Conservation (phyloP, 1,140 invertebrate genomes). For the Zaprionus gabonicus region DNA sequence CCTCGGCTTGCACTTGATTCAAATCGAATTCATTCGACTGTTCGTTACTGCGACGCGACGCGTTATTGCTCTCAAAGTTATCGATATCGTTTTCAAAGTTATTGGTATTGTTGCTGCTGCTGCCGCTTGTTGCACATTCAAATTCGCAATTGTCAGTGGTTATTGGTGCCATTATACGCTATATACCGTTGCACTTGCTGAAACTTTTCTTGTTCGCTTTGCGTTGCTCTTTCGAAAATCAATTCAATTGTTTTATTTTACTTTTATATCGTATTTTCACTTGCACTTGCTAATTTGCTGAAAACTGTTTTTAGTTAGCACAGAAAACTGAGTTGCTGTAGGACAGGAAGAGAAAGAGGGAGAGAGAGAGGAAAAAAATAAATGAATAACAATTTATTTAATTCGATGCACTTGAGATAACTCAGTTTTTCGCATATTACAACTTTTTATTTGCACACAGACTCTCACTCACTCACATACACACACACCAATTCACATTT, state of each 20-base stretch:
- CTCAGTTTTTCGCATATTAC: slow-evolving; percentile 48
- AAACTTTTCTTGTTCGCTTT: slow-evolving; percentile 55
- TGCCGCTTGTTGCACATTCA: slow-evolving; percentile 81
- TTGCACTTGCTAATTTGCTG: slow-evolving; percentile 34
- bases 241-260: slow-evolving; percentile 34
- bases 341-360: slow-evolving; percentile 17
- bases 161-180: slow-evolving; percentile 84
- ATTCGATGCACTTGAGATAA: slow-evolving; percentile 48
- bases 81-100: slow-evolving; percentile 49
- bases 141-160: slow-evolving; percentile 84
- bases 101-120: slow-evolving; percentile 51
- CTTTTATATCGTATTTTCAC: slow-evolving; percentile 34
- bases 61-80: slow-evolving; percentile 33
- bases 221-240: slow-evolving; percentile 52
- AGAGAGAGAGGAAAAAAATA: slow-evolving; percentile 13
- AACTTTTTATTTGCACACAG: slow-evolving; percentile 14
- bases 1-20: slow-evolving; percentile 51
- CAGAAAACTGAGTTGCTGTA: slow-evolving; percentile 54
- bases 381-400: slow-evolving; percentile 18
- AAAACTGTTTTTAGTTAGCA: slow-evolving; percentile 55
- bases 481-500: slow-evolving; percentile 20
- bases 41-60: slow-evolving; percentile 40
- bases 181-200: slow-evolving; percentile 76
- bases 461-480: slow-evolving; percentile 19
- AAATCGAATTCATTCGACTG: slow-evolving; percentile 72